Conservation (phyloP, 2,113 vertebrate genomes). For the Dolichallabes microphthalmus region DNA sequence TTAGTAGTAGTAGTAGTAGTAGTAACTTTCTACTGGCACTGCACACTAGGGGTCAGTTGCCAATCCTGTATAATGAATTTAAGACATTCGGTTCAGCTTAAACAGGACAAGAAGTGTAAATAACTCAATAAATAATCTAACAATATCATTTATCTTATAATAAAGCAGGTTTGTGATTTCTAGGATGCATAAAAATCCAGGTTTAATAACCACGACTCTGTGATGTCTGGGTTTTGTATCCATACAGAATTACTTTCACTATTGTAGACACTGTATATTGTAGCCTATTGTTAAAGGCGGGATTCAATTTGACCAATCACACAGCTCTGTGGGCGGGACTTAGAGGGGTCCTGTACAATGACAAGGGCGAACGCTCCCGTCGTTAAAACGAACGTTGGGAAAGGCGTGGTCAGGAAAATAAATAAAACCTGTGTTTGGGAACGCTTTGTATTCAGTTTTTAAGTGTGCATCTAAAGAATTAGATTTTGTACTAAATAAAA, state of each 20-base stretch:
- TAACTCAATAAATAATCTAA: not conserved
- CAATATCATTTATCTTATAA: not conserved
- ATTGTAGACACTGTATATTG: no score
- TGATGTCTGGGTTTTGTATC: not conserved
- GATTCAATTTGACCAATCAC: not conserved
- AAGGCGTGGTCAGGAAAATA: not conserved
- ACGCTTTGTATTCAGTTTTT: no score
- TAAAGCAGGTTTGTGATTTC: not conserved
- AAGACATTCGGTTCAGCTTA: not conserved
- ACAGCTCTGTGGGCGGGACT: not conserved
- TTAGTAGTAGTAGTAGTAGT: no score
- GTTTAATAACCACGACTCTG: not conserved
- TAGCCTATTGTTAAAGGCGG: no score
- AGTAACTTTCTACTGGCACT: not conserved
- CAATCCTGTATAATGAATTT: not conserved
- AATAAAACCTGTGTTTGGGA: not conserved
- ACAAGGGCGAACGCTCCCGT: not conserved
- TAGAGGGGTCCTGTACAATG: not conserved
- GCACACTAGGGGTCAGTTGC: not conserved
- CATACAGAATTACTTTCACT: not conserved
- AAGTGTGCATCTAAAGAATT: not conserved
- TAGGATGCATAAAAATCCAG: no score
- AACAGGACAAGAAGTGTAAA: not conserved
- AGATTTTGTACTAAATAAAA: conserved; percentile 17
- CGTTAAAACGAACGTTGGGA: not conserved